Evolutionary conservation across 1,140 invertebrate genomes (phyloP).

Genomic region (Drosophila chauvacae): DNA sequence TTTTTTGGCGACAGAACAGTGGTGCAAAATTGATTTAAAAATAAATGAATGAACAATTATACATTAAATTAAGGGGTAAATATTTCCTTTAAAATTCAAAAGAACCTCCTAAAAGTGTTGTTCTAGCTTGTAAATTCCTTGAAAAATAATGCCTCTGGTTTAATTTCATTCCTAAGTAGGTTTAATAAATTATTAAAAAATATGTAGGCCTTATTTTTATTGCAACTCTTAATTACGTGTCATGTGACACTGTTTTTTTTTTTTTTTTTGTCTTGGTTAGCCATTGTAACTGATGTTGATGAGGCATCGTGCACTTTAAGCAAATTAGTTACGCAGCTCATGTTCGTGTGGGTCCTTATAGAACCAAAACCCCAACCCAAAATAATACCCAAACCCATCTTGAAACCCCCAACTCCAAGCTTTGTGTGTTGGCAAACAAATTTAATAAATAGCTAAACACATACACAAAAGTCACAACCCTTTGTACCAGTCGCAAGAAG

Average conservation of each 20-base stretch:
- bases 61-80: too few species aligned
- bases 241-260: conserved; percentile 36
- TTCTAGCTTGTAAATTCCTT: neutral
- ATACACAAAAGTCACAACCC: conserved; percentile 75
- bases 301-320: conserved; percentile 78
- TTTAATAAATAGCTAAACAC: conserved; percentile 82
- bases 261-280: neutral
- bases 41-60: too few species aligned
- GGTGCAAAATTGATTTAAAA: neutral
- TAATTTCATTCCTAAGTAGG: too few species aligned
- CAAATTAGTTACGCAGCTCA: conserved; percentile 83
- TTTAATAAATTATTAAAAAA: neutral
- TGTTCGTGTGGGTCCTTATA: conserved; percentile 60
- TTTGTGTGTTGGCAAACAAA: conserved; percentile 69
- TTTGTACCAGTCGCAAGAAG: conserved; percentile 41
- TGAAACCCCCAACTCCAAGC: neutral
- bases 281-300: conserved; percentile 58
- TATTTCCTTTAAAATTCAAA: neutral
- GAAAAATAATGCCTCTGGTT: neutral
- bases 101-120: neutral
- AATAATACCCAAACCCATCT: neutral
- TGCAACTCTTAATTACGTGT: neutral
- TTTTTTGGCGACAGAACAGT: conserved; percentile 42
- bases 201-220: neutral
- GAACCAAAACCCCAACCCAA: neutral